Conservation (phyloP, 1,140 invertebrate species). For the Trichonephila clavata region DNA sequence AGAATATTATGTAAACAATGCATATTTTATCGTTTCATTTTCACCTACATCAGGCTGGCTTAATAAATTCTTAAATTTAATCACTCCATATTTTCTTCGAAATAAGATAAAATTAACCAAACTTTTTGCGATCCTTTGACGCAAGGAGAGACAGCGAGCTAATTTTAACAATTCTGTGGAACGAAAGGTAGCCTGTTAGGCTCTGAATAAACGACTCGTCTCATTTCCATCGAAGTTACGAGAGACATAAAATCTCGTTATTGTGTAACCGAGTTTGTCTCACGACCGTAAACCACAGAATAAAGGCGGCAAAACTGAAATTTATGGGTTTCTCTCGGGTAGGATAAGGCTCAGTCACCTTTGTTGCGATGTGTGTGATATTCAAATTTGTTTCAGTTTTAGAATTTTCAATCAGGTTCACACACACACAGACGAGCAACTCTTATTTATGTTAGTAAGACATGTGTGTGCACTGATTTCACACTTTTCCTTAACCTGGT, state of each 20-base stretch:
- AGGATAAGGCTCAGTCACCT: background rate
- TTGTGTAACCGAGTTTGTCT: slow-evolving; percentile 68
- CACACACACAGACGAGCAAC: background rate
- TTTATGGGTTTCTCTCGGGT: background rate
- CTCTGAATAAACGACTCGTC: slow-evolving; percentile 31
- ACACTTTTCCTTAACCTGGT: too few species aligned
- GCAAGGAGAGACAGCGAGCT: background rate
- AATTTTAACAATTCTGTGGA: slow-evolving; percentile 6
- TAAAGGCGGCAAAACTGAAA: slow-evolving; percentile 4
- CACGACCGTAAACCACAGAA: slow-evolving; percentile 46
- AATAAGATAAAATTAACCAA: background rate
- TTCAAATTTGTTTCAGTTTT: background rate
- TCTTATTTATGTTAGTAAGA: background rate
- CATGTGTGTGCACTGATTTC: too few species aligned
- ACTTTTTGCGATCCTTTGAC: background rate
- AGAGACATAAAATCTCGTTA: slow-evolving; percentile 67
- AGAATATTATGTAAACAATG: too few species aligned
- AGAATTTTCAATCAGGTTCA: background rate
- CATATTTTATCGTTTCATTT: too few species aligned
- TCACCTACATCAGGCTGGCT: too few species aligned
- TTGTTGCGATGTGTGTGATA: background rate
- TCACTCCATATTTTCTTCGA: too few species aligned
- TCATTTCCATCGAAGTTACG: slow-evolving; percentile 64
- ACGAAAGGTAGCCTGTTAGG: background rate
- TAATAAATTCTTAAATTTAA: background rate